Evolutionary conservation across 2,888 invertebrate species (phyloP).

Genomic region (Orchesellides sinensis): DNA sequence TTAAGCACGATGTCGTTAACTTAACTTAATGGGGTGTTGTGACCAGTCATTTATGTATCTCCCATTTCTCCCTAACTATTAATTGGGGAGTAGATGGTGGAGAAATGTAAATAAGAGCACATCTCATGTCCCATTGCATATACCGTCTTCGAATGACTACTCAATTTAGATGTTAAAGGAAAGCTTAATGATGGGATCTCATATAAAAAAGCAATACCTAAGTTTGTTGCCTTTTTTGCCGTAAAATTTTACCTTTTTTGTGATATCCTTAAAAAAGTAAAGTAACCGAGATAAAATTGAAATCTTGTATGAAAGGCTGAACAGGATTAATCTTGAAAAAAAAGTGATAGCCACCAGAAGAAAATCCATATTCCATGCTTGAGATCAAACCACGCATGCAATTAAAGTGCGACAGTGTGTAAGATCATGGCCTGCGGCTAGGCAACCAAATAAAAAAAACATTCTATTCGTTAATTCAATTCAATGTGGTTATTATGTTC

Average conservation of each 20-base stretch:
- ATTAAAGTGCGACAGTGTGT: constrained; percentile 27
- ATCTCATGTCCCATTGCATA: no score
- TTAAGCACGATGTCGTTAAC: no score
- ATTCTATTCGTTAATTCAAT: background rate
- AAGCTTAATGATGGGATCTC: background rate
- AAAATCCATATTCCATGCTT: constrained; percentile 21
- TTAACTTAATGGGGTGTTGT: no score
- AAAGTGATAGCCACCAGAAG: constrained; percentile 3
- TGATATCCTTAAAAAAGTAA: background rate
- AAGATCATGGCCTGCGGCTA: constrained; percentile 33
- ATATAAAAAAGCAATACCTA: background rate
- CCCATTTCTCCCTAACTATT: no score
- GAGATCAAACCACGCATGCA: constrained; percentile 17
- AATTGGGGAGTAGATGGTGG: no score
- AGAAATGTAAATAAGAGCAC: no score
- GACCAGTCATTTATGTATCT: no score
- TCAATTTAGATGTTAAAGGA: no score
- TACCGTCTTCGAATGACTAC: no score
- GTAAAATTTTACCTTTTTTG: no score
- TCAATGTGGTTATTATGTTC: background rate
- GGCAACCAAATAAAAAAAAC: constrained; percentile 4
- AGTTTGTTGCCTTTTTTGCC: no score
- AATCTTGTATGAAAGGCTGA: background rate
- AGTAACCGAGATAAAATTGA: background rate
- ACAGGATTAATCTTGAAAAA: background rate